phyloP scores from a whole-genome alignment of 2,113 vertebrate genomes.

The Cryptoleucopteryx plumbea region DNA sequence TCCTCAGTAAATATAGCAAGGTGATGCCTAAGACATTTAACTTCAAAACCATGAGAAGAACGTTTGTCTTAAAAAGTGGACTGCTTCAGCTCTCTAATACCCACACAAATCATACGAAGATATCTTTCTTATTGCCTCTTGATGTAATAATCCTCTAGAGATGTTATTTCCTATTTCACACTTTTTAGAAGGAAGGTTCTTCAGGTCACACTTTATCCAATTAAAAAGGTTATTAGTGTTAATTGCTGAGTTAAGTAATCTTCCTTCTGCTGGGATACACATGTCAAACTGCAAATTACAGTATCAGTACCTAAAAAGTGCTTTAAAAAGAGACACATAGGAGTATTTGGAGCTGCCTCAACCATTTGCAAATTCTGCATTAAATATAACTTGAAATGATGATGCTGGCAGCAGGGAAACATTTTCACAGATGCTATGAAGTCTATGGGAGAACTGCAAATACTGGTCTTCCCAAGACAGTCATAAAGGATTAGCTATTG shows the following conservation, averaged over 20 bases:
- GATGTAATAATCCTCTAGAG: not conserved
- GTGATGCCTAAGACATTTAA: not conserved
- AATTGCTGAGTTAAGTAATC: not conserved
- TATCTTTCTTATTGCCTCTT: not conserved
- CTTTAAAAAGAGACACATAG: not conserved
- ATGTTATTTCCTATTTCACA: not conserved
- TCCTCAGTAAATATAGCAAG: not conserved
- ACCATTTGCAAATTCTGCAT: not conserved
- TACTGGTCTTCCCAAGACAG: not conserved
- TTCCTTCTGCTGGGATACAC: not conserved
- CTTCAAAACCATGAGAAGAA: not conserved
- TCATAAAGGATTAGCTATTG: not conserved
- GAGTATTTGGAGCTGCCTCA: not conserved
- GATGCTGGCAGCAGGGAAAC: not conserved
- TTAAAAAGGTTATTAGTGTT: not conserved
- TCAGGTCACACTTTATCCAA: not conserved
- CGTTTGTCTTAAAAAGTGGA: not conserved
- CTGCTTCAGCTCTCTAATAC: not conserved
- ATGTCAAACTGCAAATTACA: not conserved
- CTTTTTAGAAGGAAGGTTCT: not conserved
- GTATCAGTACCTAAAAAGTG: not conserved
- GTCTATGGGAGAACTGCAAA: not conserved
- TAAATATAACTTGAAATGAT: not conserved
- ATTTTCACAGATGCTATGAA: not conserved
- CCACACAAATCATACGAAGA: rapidly evolving